Evolutionary conservation across 1,140 invertebrate genomes (phyloP).

Genomic region (Heliothis virescens): DNA sequence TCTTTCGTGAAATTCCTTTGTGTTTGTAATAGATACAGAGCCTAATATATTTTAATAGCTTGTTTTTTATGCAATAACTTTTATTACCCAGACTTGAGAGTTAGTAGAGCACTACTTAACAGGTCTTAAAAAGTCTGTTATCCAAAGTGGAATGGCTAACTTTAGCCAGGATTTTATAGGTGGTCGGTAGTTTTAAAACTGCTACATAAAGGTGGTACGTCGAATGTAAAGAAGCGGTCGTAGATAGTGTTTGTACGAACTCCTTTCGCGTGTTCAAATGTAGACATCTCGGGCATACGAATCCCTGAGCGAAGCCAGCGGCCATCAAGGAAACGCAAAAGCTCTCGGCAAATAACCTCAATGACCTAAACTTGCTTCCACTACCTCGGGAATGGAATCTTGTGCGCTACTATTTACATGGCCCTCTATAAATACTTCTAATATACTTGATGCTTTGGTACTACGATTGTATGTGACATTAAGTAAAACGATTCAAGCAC

Average conservation of each 20-base stretch:
- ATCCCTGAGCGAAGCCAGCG: conserved; percentile 55
- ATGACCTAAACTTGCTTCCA: conserved; percentile 48
- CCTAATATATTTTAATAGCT: neutral
- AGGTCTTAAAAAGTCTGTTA: neutral
- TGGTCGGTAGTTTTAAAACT: conserved; percentile 13
- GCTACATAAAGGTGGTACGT: conserved; percentile 16
- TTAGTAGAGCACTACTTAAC: neutral
- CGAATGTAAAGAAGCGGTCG: conserved; percentile 51
- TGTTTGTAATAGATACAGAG: neutral
- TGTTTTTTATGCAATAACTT: neutral
- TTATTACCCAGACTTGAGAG: neutral
- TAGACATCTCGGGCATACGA: conserved; percentile 51
- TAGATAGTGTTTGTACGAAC: conserved; percentile 58
- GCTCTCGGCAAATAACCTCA: conserved; percentile 56
- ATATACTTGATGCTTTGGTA: too few relatives aligned
- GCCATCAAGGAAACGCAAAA: conserved; percentile 58
- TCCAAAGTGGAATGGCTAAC: neutral
- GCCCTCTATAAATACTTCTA: neutral
- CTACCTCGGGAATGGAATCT: conserved; percentile 44
- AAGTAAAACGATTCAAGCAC: too few relatives aligned
- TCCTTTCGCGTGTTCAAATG: conserved; percentile 51
- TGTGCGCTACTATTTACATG: conserved; percentile 45
- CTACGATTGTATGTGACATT: too few relatives aligned
- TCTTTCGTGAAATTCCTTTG: neutral
- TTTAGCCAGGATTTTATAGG: neutral